Evolutionary conservation across 2,113 vertebrate species (phyloP).

Genomic region (Anseranas semipalmata): DNA sequence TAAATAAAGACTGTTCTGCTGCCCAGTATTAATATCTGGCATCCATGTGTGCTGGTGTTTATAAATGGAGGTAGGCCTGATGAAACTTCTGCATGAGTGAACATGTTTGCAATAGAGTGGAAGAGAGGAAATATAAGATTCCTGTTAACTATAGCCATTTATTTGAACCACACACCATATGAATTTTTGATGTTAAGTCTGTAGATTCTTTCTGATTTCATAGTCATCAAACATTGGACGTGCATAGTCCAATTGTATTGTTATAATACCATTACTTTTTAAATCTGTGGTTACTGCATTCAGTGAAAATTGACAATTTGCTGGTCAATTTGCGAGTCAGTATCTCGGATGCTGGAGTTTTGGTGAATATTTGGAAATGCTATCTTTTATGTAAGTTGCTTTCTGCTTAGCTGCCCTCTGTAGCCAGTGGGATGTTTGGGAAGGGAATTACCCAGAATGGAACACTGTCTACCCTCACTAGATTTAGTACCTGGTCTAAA

Average conservation of each 20-base stretch:
- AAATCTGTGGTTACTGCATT: not conserved
- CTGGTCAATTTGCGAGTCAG: too few relatives aligned
- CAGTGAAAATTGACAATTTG: not conserved
- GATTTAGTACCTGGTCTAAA: not conserved
- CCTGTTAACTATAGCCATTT: not conserved
- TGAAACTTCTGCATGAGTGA: not conserved
- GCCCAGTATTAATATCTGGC: not conserved
- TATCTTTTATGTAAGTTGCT: not conserved
- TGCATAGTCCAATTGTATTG: not conserved
- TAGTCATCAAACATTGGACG: too few relatives aligned
- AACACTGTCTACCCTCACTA: not conserved
- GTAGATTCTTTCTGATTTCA: not conserved
- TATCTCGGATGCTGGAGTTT: not conserved
- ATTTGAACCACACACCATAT: not conserved
- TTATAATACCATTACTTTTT: not conserved
- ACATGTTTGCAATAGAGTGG: not conserved
- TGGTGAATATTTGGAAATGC: not conserved
- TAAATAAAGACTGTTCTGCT: not conserved
- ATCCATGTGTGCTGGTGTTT: not conserved
- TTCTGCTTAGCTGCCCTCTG: not conserved
- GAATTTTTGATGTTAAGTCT: not conserved
- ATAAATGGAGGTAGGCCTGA: not conserved
- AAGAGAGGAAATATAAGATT: not conserved
- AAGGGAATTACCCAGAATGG: not conserved
- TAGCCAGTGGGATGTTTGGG: not conserved